Conservation (phyloP, 2,113 vertebrate species). For the Lonchura striata region DNA sequence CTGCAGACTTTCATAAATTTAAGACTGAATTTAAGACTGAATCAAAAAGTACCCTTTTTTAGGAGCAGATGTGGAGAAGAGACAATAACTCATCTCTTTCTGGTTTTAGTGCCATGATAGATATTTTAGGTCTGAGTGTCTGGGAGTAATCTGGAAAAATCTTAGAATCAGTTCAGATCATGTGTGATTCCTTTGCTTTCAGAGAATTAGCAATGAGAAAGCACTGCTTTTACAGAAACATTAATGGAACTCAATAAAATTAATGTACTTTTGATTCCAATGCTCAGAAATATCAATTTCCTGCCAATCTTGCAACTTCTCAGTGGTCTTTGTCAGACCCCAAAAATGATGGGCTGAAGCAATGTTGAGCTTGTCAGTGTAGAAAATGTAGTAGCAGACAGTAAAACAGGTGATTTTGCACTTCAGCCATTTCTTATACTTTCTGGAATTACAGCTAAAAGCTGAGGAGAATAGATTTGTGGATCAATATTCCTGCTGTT, state of each 20-base stretch:
- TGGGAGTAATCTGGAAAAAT: background rate
- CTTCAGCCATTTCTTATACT: background rate
- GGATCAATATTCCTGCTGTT: background rate
- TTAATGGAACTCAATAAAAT: background rate
- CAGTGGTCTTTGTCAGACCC: background rate
- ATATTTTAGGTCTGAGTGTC: background rate
- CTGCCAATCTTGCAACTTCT: background rate
- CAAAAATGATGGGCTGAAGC: background rate
- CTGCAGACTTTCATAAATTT: background rate
- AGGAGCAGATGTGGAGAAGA: background rate
- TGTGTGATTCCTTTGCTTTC: background rate
- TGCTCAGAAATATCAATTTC: background rate
- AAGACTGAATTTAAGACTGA: background rate
- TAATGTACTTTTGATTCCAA: background rate
- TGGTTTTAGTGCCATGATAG: background rate
- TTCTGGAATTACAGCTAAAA: background rate
- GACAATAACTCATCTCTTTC: background rate
- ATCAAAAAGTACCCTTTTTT: background rate
- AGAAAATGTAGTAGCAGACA: background rate
- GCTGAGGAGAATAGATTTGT: background rate
- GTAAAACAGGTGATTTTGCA: background rate
- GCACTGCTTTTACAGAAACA: background rate
- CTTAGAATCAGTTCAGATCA: background rate
- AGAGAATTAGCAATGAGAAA: background rate
- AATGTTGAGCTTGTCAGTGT: background rate